Evolutionary conservation across 2,797 vertebrate genomes (phyloP).

Genomic region (Poeciliopsis turneri): DNA sequence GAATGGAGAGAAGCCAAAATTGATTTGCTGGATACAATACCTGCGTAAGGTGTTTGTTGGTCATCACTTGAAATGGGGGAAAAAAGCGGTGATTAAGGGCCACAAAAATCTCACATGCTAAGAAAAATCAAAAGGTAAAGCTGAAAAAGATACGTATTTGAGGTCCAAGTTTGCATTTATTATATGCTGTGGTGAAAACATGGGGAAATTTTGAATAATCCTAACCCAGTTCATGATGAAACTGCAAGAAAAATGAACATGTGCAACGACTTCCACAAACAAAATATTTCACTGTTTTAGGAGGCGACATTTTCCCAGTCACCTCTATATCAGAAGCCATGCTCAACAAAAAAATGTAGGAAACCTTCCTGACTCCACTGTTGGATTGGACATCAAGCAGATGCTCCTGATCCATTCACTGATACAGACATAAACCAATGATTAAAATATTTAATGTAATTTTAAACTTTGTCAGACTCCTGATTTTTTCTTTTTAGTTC

Average conservation of each 20-base stretch:
- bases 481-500: neutral
- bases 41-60: conserved; percentile 42
- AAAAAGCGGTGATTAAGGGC: conserved; percentile 25
- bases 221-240: no score
- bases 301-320: neutral
- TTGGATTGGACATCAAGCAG: neutral
- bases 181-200: neutral
- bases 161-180: neutral
- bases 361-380: neutral
- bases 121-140: neutral
- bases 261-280: neutral
- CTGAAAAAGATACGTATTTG: neutral
- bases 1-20: conserved; percentile 51
- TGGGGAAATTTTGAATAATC: neutral
- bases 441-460: neutral
- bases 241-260: neutral
- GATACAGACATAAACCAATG: neutral
- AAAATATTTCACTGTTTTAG: neutral
- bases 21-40: conserved; percentile 47
- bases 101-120: neutral
- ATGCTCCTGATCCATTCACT: neutral
- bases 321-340: neutral
- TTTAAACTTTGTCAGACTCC: neutral
- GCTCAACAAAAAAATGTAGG: neutral
- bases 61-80: conserved; percentile 29